Conservation (phyloP, 2,113 vertebrate species). For the Pluvialis apricaria region DNA sequence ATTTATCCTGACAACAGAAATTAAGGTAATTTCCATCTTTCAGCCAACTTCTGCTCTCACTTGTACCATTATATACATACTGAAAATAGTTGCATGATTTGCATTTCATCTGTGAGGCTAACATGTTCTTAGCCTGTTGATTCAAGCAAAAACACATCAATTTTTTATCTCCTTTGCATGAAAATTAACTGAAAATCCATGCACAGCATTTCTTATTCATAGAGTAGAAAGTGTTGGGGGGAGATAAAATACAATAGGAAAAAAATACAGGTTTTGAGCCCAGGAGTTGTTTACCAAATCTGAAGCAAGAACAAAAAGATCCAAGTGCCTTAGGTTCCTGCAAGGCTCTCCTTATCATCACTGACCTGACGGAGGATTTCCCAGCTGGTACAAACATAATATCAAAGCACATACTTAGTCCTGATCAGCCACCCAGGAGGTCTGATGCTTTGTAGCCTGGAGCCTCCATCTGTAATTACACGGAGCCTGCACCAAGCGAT, state of each 20-base stretch:
- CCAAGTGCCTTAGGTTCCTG: not conserved
- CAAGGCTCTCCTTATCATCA: not conserved
- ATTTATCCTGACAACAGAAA: not conserved
- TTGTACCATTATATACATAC: not conserved
- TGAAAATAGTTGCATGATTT: not conserved
- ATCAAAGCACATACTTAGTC: not conserved
- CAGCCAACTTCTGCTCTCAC: constrained; percentile 7
- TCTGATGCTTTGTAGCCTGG: not conserved
- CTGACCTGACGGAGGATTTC: not conserved
- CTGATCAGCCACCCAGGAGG: not conserved
- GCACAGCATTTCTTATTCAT: not conserved
- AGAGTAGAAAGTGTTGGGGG: not conserved
- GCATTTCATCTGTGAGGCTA: not conserved
- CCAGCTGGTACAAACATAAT: not conserved
- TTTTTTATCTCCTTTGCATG: not conserved
- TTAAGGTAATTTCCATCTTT: not conserved
- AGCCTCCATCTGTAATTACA: not conserved
- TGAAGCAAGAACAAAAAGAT: not conserved
- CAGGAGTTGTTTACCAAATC: not conserved
- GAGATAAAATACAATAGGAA: not conserved
- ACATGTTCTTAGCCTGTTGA: not conserved
- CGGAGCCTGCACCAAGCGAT: not conserved
- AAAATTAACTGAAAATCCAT: not conserved
- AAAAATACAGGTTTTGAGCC: not conserved
- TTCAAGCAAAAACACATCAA: not conserved